Conservation (phyloP, 2,113 vertebrate species). For the Gobiocypris rarus region DNA sequence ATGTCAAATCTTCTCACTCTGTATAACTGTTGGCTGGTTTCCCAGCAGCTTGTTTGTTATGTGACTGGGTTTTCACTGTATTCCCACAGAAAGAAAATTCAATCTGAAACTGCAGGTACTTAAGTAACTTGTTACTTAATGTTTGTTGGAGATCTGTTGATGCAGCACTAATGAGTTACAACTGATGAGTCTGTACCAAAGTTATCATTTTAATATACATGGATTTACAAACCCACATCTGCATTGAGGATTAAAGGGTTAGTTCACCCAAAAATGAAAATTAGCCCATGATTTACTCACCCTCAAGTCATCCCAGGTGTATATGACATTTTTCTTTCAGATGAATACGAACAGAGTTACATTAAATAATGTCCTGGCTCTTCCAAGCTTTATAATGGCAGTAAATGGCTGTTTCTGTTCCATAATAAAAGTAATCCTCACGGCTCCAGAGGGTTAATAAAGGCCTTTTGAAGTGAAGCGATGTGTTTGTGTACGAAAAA, state of each 20-base stretch:
- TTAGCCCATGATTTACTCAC: too few relatives aligned
- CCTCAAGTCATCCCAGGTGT: too few relatives aligned
- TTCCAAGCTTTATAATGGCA: too few relatives aligned
- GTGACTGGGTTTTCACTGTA: background rate
- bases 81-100: background rate
- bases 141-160: background rate
- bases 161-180: background rate
- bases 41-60: conserved; percentile 21
- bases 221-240: background rate
- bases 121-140: background rate
- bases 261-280: too few relatives aligned
- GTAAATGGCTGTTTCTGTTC: too few relatives aligned
- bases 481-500: too few relatives aligned
- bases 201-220: background rate
- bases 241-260: background rate
- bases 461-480: too few relatives aligned
- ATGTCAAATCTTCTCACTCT: conserved; percentile 4
- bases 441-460: too few relatives aligned
- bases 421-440: too few relatives aligned
- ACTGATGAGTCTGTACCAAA: background rate
- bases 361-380: too few relatives aligned
- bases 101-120: background rate
- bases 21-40: background rate
- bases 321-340: too few relatives aligned
- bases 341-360: too few relatives aligned